Evolutionary conservation across 2,888 invertebrate species (phyloP), one percentile per base, ranked within the genome.

Genomic region (Sesia bembeciformis): DNA sequence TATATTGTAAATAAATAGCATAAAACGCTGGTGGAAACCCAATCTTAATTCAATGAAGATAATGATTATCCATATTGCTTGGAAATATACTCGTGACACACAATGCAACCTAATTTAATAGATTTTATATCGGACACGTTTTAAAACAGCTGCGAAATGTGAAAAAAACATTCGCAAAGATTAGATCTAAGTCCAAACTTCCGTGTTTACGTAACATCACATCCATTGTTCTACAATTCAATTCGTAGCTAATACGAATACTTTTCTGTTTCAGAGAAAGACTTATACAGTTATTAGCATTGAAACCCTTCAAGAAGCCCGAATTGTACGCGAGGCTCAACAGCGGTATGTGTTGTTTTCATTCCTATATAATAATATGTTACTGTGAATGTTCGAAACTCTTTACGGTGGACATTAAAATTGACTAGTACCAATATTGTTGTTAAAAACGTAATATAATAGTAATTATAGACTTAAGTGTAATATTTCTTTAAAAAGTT

Each of bases 291-390:
- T 92, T 98, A 81, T 91, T 98, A 84, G 98, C 98, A 67, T 89
- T 98, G 84, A 94, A 95, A 90, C 95, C 97, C 62, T 97, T 94
- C 89, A 98, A 97, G 90, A 98, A 97, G 90, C 96, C 96, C 57
- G 98, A 98, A 90, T 88, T 98, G 60, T 94, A 93, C 78, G 90
- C 94, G 67, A 94, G 96, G 72, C 91, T 98, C 68, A 92, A 88
- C 68, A 94, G 93, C 91, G 96, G 96, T 96, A 88, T 90, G 91
- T 88, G 52, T 6, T 8, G n/a, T 46, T 46, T 46, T 23, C 23
- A 23, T 23, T 23, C 23, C 23, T 2, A 23, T 23, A 23, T 23
- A 23, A 23, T 23, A 23, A 23, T 23, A 23, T 23, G 23, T 23
- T 23, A 23, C 23, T 23, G 23, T 23, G 23, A 23, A 23, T 23